These are phyloP conservation scores for Torymus tubicola DNA, from an alignment of 2,888 invertebrate species.

Conservation along the genomic window DNA sequence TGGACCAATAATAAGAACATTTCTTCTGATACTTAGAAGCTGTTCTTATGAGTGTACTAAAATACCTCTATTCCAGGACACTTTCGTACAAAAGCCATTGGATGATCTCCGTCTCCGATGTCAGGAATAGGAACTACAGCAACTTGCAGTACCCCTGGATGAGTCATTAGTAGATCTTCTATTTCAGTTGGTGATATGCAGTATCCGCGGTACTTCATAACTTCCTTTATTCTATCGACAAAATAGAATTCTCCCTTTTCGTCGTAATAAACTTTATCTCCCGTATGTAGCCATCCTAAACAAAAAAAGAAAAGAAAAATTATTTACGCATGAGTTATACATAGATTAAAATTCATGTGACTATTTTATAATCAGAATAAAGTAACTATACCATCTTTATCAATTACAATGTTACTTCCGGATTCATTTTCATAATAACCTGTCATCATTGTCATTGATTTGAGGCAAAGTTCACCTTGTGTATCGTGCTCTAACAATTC, in stretches of 20 bases:
- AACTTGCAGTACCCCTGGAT: conserved; percentile 68
- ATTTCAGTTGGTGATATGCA: conserved; percentile 70
- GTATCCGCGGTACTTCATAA: conserved; percentile 69
- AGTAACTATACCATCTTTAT: conserved; percentile 74
- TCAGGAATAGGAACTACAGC: conserved; percentile 68
- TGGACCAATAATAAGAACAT: too few relatives aligned
- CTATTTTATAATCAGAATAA: too few relatives aligned
- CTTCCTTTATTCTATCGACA: conserved; percentile 69
- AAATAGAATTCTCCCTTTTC: conserved; percentile 68
- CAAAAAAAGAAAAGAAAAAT: too few relatives aligned
- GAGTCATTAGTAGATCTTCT: conserved; percentile 64
- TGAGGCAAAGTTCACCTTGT: conserved; percentile 62
- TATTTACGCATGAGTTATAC: too few relatives aligned
- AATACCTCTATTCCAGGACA: conserved; percentile 60
- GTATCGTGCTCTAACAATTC: conserved; percentile 64
- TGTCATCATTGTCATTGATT: conserved; percentile 72
- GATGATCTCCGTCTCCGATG: conserved; percentile 65
- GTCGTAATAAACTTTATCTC: conserved; percentile 70
- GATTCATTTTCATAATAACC: conserved; percentile 79
- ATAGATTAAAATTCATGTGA: too few relatives aligned
- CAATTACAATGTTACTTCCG: conserved; percentile 77
- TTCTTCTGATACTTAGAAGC: too few relatives aligned
- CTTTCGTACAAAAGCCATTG: conserved; percentile 68
- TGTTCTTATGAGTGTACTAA: too few relatives aligned
- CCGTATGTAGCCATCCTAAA: conserved; percentile 71